These are phyloP conservation scores for Aurelia aurita DNA, from an alignment of 30 jellyfish, hydroid and myxozoan genomes.

Conservation along the genomic window DNA sequence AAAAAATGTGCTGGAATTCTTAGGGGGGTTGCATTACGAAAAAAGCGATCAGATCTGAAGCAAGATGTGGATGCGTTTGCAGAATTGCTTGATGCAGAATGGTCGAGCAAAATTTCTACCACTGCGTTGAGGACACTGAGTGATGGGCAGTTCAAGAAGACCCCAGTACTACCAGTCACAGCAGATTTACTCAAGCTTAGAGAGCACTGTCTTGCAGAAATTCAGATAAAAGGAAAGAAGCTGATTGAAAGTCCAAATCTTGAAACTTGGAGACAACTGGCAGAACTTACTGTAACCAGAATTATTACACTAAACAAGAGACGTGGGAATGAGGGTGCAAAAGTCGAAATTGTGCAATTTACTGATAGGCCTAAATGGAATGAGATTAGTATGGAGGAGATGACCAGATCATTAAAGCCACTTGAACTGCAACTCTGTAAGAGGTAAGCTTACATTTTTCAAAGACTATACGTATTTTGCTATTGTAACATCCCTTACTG, in stretches of 20 bases:
- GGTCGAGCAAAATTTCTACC: not conserved
- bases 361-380: constrained; percentile 35
- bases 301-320: constrained; percentile 44
- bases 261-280: constrained; percentile 42
- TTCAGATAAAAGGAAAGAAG: constrained; percentile 2
- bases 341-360: constrained; percentile 28
- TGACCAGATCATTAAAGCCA: constrained; percentile 32
- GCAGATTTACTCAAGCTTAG: constrained; percentile 37
- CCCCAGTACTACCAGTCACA: constrained; percentile 43
- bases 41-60: too few species aligned
- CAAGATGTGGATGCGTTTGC: too few species aligned
- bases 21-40: too few species aligned
- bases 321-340: constrained; percentile 55
- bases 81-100: constrained; percentile 12
- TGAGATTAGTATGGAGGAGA: constrained; percentile 33
- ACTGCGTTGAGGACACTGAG: constrained; percentile 41
- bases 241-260: constrained; percentile 14
- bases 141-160: constrained; percentile 33
- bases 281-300: constrained; percentile 45
- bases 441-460: too few species aligned
- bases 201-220: constrained; percentile 22
- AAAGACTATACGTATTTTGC: too few species aligned
- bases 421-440: constrained; percentile 42
- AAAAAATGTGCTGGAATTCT: too few species aligned
- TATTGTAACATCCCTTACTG: too few species aligned